Percentiles rank a stretch among this genome's conserved stretches.
These are phyloP conservation scores for Epistrophe grossulariae DNA, from an alignment of 2,888 invertebrate species.

Conservation along the genomic window DNA sequence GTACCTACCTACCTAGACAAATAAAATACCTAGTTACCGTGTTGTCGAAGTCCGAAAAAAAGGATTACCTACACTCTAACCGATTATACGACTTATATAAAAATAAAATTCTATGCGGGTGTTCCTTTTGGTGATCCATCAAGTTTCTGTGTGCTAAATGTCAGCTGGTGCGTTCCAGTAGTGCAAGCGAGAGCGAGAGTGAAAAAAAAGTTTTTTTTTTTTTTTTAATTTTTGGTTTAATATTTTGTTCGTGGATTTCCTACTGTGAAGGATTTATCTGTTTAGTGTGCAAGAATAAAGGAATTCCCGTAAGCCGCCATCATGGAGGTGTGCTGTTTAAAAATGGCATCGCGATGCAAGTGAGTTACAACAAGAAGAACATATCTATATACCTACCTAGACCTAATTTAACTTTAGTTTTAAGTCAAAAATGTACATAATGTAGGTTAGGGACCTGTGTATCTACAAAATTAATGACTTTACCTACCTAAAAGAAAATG, in stretches of 20 bases:
- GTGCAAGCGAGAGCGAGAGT: slow-evolving; percentile 69
- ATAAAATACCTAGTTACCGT: background rate
- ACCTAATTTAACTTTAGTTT: slow-evolving; percentile 18
- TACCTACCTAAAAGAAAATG: background rate
- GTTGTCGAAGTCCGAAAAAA: slow-evolving; percentile 11
- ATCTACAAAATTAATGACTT: background rate
- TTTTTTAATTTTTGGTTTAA: slow-evolving; percentile 6
- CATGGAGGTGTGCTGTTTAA: slow-evolving; percentile 78
- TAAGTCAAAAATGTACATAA: background rate
- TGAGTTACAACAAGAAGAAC: slow-evolving; percentile 50
- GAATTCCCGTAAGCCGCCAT: slow-evolving; percentile 87
- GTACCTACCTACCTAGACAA: too few relatives aligned
- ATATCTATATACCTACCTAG: too few relatives aligned
- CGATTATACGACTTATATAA: slow-evolving; percentile 1
- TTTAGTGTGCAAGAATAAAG: slow-evolving; percentile 43
- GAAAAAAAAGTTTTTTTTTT: background rate
- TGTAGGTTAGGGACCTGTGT: too few relatives aligned
- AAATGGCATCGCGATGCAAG: slow-evolving; percentile 79
- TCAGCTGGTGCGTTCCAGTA: slow-evolving; percentile 64
- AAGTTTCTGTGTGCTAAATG: slow-evolving; percentile 58
- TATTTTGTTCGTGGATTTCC: slow-evolving; percentile 16
- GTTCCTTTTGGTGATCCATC: slow-evolving; percentile 44
- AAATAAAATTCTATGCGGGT: slow-evolving; percentile 60
- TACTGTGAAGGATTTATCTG: slow-evolving; percentile 64
- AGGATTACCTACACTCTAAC: slow-evolving; percentile 14